phyloP scores from a whole-genome alignment of 2,888 invertebrate genomes.

The Aphidius colemani region DNA sequence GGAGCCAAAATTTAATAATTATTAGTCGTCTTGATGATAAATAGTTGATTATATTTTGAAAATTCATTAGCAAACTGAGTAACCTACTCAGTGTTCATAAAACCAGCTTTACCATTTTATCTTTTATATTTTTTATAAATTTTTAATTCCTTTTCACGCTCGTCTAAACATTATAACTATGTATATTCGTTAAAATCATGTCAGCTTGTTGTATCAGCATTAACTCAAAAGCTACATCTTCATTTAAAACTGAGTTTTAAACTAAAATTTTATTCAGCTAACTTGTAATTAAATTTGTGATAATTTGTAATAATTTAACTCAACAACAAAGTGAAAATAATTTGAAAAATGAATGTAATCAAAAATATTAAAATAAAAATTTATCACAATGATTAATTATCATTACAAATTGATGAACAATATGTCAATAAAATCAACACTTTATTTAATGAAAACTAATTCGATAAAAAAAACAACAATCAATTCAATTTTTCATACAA shows the following conservation, averaged over 20 bases:
- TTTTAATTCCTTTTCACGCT: too few relatives aligned
- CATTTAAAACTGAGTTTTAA: constrained; percentile 25
- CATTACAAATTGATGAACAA: too few relatives aligned
- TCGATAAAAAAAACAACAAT: too few relatives aligned
- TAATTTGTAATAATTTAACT: constrained; percentile 35
- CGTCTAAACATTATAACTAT: not conserved
- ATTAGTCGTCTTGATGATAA: constrained; percentile 31
- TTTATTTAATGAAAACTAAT: too few relatives aligned
- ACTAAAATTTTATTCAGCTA: constrained; percentile 34
- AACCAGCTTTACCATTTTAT: constrained; percentile 5
- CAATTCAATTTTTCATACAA: too few relatives aligned
- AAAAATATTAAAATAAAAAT: too few relatives aligned
- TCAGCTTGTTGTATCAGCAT: not conserved
- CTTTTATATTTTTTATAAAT: constrained; percentile 5
- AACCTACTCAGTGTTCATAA: not conserved
- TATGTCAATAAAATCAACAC: too few relatives aligned
- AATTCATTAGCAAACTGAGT: constrained; percentile 50
- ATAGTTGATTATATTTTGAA: constrained; percentile 28
- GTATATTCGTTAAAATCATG: constrained; percentile 1
- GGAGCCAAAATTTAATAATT: constrained; percentile 39
- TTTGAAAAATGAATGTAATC: not conserved
- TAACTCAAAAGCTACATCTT: not conserved
- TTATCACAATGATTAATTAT: too few relatives aligned
- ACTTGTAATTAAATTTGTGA: constrained; percentile 38
- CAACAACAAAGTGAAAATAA: constrained; percentile 28